Evolutionary conservation across 2,888 invertebrate species (phyloP).

Genomic region (Athetis lepigone): DNA sequence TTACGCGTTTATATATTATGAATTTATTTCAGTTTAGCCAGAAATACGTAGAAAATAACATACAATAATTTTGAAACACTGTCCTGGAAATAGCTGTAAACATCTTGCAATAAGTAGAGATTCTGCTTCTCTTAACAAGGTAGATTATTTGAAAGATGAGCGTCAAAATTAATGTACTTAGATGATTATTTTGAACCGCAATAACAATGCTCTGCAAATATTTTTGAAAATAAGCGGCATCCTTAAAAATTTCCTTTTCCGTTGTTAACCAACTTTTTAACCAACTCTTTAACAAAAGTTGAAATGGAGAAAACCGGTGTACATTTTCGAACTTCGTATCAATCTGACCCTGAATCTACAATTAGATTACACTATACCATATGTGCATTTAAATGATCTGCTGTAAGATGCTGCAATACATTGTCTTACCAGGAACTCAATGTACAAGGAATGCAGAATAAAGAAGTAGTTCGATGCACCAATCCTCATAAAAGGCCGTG

Average conservation of each 20-base stretch:
- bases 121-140: not conserved
- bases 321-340: not conserved
- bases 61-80: not conserved
- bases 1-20: constrained; percentile 5
- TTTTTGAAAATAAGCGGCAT: not conserved
- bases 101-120: constrained; percentile 6
- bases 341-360: not conserved
- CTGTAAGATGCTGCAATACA: constrained; percentile 58
- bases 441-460: constrained; percentile 85
- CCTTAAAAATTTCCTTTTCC: not conserved
- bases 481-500: constrained; percentile 67
- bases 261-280: not conserved
- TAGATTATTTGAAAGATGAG: not conserved
- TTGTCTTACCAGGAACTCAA: constrained; percentile 86
- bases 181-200: not conserved
- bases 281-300: not conserved
- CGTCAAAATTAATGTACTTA: not conserved
- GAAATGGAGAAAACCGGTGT: not conserved
- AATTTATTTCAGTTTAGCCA: constrained; percentile 5
- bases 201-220: too few relatives aligned
- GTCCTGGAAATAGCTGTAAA: constrained; percentile 5
- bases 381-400: constrained; percentile 19
- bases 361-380: not conserved
- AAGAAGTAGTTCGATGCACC: constrained; percentile 75
- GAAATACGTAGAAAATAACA: not conserved